Conservation (phyloP, 1,140 invertebrate genomes). For the Bombus haemorrhoidalis region DNA sequence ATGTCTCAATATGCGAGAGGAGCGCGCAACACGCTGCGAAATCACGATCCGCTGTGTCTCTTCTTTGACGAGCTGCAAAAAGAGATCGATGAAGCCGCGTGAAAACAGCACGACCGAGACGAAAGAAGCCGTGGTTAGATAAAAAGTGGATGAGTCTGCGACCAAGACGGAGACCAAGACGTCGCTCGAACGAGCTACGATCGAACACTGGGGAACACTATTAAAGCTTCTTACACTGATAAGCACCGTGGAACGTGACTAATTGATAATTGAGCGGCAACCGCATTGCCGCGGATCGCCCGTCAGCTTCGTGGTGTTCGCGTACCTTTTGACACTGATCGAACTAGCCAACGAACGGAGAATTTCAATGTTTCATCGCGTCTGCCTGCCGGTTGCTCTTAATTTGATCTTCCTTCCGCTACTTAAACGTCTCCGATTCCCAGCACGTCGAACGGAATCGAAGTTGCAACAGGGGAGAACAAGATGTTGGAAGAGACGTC, state of each 20-base stretch:
- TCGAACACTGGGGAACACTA: conserved; percentile 16
- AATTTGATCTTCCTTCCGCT: background rate
- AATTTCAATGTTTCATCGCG: conserved; percentile 16
- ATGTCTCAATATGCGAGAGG: conserved; percentile 67
- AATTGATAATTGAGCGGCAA: conserved; percentile 68
- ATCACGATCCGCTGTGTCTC: conserved; percentile 30
- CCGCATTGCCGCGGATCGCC: conserved; percentile 17
- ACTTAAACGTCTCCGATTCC: conserved; percentile 14
- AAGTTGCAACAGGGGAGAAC: background rate
- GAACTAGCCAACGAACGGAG: background rate
- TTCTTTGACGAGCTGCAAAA: conserved; percentile 45
- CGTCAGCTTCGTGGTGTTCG: conserved; percentile 4
- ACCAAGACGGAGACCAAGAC: background rate
- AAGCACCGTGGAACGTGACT: conserved; percentile 62
- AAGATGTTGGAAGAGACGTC: conserved; percentile 16
- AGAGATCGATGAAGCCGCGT: conserved; percentile 46
- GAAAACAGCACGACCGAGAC: conserved; percentile 47
- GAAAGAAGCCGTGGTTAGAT: conserved; percentile 24
- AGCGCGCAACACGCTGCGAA: conserved; percentile 27
- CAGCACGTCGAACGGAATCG: conserved; percentile 10
- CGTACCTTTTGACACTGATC: conserved; percentile 17
- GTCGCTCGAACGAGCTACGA: conserved; percentile 13
- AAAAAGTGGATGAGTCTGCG: conserved; percentile 47
- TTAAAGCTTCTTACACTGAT: conserved; percentile 57
- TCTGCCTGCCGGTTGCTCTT: background rate